Evolutionary conservation across 2,888 invertebrate genomes (phyloP).

Genomic region (Ecdyonurus torrentis): DNA sequence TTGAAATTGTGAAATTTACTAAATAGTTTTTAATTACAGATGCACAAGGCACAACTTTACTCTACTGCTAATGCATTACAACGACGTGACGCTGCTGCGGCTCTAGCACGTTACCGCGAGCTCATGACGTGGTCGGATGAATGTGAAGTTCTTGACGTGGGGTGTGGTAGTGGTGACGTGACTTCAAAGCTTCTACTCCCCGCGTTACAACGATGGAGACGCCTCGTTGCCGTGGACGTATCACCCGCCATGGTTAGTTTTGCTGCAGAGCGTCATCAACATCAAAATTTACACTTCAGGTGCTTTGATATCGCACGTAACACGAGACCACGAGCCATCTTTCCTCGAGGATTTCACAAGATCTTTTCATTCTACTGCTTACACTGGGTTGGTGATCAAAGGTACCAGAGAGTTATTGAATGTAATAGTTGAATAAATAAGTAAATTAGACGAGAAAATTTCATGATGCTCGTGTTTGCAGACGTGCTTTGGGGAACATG

Average conservation of each 20-base stretch:
- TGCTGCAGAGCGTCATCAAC: conserved; percentile 36
- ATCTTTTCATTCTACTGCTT: conserved; percentile 61
- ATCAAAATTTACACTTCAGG: conserved; percentile 26
- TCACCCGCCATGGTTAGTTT: conserved; percentile 52
- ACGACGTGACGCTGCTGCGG: conserved; percentile 42
- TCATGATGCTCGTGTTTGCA: conserved; percentile 21
- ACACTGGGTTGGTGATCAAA: conserved; percentile 59
- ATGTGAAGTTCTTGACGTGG: conserved; percentile 38
- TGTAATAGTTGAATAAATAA: not conserved
- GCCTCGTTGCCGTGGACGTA: conserved; percentile 47
- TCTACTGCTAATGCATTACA: conserved; percentile 49
- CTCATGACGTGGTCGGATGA: conserved; percentile 36
- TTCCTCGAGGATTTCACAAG: conserved; percentile 37
- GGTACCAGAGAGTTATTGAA: no score
- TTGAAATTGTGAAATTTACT: no score
- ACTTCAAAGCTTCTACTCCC: conserved; percentile 44
- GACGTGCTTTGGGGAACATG: conserved; percentile 44
- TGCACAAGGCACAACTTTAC: conserved; percentile 51
- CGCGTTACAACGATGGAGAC: conserved; percentile 26
- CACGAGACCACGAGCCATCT: conserved; percentile 18
- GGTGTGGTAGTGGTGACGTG: conserved; percentile 57
- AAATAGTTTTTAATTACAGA: no score
- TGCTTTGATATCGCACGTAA: conserved; percentile 38
- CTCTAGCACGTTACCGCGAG: conserved; percentile 43
- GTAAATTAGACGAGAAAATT: not conserved